Conservation (phyloP, 1,140 invertebrate genomes). For the Cyphomyrmex costatus region DNA sequence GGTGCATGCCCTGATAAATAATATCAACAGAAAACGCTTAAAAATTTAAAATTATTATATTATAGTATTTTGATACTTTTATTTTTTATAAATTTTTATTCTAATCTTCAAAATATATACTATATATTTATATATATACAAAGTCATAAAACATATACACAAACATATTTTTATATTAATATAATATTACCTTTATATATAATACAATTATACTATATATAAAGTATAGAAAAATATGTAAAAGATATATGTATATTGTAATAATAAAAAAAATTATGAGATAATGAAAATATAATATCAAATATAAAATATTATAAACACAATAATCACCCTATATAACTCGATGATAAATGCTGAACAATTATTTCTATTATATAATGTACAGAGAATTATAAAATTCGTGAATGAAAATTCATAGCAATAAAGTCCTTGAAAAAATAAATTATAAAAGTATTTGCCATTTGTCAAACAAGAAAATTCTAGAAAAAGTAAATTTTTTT, state of each 20-base stretch:
- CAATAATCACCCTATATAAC: neutral
- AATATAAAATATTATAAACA: neutral
- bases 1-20: neutral
- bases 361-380: neutral
- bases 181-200: neutral
- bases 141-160: too few species aligned
- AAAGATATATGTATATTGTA: neutral
- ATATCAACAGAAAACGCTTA: neutral
- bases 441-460: too few species aligned
- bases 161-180: neutral
- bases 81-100: too few species aligned
- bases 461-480: too few species aligned
- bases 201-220: neutral
- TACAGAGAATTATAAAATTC: too few species aligned
- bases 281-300: neutral
- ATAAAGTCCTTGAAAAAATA: too few species aligned
- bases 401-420: too few species aligned
- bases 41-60: neutral
- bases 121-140: too few species aligned
- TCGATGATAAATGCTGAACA: neutral
- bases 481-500: too few species aligned
- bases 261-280: neutral
- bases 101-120: neutral
- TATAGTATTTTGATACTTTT: neutral
- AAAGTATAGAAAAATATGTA: neutral